phyloP scores from a whole-genome alignment of 2,888 invertebrate species.

The Oligia latruncula region DNA sequence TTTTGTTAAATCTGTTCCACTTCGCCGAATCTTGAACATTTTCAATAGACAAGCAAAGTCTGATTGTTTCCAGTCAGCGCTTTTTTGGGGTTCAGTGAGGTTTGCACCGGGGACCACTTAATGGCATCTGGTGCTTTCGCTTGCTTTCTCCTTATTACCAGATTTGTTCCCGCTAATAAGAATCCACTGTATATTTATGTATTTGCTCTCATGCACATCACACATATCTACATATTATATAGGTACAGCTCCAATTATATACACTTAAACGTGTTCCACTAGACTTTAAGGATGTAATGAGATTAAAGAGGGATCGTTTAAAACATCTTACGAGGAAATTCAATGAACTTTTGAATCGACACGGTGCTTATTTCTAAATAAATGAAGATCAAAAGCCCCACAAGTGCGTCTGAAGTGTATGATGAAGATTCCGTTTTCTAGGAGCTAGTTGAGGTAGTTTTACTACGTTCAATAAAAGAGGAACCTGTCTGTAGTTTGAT shows the following conservation, averaged over 20 bases:
- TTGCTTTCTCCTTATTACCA: slow-evolving; percentile 3
- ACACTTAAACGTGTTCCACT: slow-evolving; percentile 10
- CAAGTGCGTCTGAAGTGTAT: slow-evolving; percentile 8
- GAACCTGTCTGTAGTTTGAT: neutral
- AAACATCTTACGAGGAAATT: slow-evolving; percentile 34
- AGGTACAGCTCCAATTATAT: slow-evolving; percentile 8
- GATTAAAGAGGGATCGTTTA: slow-evolving; percentile 23
- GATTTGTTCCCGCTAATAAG: neutral
- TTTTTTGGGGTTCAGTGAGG: slow-evolving; percentile 35
- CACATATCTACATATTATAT: neutral
- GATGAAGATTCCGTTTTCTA: slow-evolving; percentile 9
- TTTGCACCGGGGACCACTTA: slow-evolving; percentile 30
- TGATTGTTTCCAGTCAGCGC: slow-evolving; percentile 53
- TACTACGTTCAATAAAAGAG: slow-evolving; percentile 1
- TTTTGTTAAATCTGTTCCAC: slow-evolving; percentile 5
- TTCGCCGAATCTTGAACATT: slow-evolving; percentile 16
- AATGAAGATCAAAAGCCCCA: slow-evolving; percentile 38
- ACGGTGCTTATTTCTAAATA: slow-evolving; percentile 41
- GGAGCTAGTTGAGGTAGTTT: slow-evolving; percentile 1
- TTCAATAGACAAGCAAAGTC: slow-evolving; percentile 38
- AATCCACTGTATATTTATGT: slow-evolving; percentile 9
- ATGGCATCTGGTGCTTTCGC: slow-evolving; percentile 31
- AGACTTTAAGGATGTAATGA: slow-evolving; percentile 21
- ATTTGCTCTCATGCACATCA: neutral
- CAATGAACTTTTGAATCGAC: slow-evolving; percentile 47